phyloP scores from a whole-genome alignment of 2,113 vertebrate genomes.

The Syngnathus floridae region DNA sequence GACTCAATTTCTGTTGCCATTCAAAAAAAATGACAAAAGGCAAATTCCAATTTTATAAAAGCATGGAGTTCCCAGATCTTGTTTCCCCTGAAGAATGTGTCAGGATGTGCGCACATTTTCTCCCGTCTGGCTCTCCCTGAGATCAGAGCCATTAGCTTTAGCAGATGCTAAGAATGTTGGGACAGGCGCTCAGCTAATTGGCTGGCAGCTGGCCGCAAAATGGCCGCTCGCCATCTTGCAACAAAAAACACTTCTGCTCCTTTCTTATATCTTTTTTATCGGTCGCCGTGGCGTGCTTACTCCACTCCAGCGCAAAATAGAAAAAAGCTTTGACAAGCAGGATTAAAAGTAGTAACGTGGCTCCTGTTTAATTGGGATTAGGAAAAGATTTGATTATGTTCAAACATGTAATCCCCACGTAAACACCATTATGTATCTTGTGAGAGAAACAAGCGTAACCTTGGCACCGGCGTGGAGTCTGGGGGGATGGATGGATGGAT shows the following conservation, averaged over 20 bases:
- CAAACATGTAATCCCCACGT: neutral
- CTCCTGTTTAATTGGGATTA: neutral
- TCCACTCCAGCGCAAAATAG: neutral
- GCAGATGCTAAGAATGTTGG: slow-evolving; percentile 53
- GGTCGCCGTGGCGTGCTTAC: no score
- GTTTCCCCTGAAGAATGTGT: neutral
- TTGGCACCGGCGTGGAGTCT: slow-evolving; percentile 64
- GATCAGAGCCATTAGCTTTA: slow-evolving; percentile 63
- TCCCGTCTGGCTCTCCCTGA: slow-evolving; percentile 30
- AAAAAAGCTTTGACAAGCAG: neutral
- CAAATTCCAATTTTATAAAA: no score
- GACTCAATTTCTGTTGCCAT: neutral
- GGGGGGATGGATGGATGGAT: neutral
- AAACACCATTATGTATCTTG: neutral
- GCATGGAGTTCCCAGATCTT: neutral
- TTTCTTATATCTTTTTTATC: no score
- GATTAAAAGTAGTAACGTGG: no score
- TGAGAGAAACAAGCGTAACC: slow-evolving; percentile 36
- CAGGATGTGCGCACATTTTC: slow-evolving; percentile 24
- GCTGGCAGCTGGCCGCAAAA: slow-evolving; percentile 60
- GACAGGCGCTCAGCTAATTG: slow-evolving; percentile 64
- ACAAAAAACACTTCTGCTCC: no score
- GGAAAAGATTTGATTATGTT: neutral
- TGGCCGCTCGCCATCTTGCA: slow-evolving; percentile 9
- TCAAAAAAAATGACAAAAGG: no score